Evolutionary conservation across 2,888 invertebrate species (phyloP).

Genomic region (Nemotelus nigrinus): DNA sequence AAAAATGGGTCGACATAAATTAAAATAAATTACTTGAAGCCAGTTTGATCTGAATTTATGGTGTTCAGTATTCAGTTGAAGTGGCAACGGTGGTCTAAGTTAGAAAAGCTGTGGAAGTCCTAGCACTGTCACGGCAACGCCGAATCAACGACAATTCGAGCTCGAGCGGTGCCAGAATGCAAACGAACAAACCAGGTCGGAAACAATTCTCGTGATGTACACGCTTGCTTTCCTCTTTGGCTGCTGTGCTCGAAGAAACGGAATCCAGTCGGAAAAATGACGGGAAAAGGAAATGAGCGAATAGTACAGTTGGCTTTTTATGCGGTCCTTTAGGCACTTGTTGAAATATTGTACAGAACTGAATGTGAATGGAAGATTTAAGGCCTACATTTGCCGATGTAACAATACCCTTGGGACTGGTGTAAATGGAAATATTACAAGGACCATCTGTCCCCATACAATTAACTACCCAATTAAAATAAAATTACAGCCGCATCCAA

Average conservation of each 20-base stretch:
- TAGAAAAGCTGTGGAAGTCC: neutral
- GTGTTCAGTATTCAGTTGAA: neutral
- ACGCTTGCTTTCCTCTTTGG: neutral
- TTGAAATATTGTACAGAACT: slow-evolving; percentile 1
- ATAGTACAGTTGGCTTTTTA: slow-evolving; percentile 11
- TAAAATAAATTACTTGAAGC: slow-evolving; percentile 46
- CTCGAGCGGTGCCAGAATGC: too few species aligned
- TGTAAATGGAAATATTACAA: slow-evolving; percentile 3
- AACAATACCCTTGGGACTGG: neutral
- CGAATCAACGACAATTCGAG: neutral
- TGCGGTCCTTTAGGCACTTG: slow-evolving; percentile 3
- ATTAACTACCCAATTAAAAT: slow-evolving; percentile 5
- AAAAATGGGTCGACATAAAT: slow-evolving; percentile 47
- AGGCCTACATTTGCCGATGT: neutral
- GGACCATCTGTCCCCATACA: neutral
- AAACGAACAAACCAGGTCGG: neutral
- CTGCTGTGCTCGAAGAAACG: neutral
- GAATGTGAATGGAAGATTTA: slow-evolving; percentile 1
- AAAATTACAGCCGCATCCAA: neutral
- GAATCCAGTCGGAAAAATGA: neutral
- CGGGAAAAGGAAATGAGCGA: neutral
- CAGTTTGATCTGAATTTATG: slow-evolving; percentile 47
- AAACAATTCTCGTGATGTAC: slow-evolving; percentile 11
- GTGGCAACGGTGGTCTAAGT: neutral
- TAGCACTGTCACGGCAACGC: neutral